Conservation (phyloP, 2,113 vertebrate genomes). For the Dasyurus viverrinus region DNA sequence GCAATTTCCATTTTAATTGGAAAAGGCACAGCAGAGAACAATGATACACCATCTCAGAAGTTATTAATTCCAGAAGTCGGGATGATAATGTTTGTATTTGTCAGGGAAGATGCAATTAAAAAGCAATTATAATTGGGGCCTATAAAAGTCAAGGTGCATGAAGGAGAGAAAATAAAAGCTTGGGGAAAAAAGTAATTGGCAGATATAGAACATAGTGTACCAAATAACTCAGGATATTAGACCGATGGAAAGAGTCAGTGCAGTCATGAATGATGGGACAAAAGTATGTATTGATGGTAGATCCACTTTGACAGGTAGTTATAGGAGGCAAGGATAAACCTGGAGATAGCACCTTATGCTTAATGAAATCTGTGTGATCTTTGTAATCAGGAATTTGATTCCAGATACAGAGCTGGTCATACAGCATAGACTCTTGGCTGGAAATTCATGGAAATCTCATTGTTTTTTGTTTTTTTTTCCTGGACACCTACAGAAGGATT, state of each 20-base stretch:
- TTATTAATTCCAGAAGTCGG: conserved; percentile 74
- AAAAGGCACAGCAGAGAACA: conserved; percentile 69
- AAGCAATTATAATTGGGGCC: conserved; percentile 74
- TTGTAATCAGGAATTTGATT: not conserved
- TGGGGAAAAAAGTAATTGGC: not conserved
- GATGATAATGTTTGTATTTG: conserved; percentile 78
- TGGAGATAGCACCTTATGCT: not conserved
- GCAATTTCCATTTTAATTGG: conserved; percentile 80
- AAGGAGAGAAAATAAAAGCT: conserved; percentile 48
- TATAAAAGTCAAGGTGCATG: conserved; percentile 63
- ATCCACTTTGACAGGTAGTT: not conserved
- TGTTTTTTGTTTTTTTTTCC: not conserved
- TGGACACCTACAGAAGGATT: not conserved
- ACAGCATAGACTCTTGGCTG: not conserved
- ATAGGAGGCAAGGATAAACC: not conserved
- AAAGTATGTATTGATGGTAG: conserved; percentile 36
- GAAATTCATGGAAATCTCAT: not conserved
- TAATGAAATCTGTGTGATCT: not conserved
- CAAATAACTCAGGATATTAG: conserved; percentile 44
- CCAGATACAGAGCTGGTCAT: not conserved
- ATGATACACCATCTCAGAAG: conserved; percentile 74
- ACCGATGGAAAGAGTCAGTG: conserved; percentile 7
- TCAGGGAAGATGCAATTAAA: conserved; percentile 76
- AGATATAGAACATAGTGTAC: not conserved
- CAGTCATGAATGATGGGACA: conserved; percentile 40